Conservation (phyloP, 2,888 invertebrate species). For the Mantis religiosa region DNA sequence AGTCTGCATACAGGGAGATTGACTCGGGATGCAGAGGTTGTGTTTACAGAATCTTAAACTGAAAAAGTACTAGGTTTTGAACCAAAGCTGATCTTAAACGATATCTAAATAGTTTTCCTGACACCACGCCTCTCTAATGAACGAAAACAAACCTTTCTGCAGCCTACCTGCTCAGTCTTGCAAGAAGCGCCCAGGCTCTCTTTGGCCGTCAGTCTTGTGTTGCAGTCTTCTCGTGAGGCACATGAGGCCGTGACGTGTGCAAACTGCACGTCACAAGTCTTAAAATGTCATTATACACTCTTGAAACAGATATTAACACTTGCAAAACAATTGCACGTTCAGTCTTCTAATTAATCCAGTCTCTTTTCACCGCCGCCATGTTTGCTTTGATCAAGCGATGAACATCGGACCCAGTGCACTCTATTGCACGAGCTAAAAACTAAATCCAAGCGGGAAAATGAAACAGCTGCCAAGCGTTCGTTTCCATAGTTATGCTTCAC, state of each 20-base stretch:
- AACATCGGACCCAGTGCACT: neutral
- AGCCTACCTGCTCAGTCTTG: conserved; percentile 34
- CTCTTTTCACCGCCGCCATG: conserved; percentile 19
- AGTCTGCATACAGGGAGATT: neutral
- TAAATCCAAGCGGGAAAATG: neutral
- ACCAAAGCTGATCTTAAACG: neutral
- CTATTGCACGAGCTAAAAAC: neutral
- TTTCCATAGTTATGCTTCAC: too few species aligned
- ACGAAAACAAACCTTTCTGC: conserved; percentile 13
- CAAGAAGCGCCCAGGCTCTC: conserved; percentile 25
- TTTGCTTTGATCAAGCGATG: conserved; percentile 16
- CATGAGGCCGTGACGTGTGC: conserved; percentile 28
- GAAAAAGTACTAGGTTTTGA: neutral
- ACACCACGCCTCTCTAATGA: conserved; percentile 23
- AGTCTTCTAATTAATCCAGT: conserved; percentile 24
- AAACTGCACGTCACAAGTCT: conserved; percentile 26
- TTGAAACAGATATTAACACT: conserved; percentile 21
- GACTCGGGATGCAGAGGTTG: neutral
- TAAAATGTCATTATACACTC: conserved; percentile 19
- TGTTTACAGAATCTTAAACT: neutral
- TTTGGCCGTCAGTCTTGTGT: conserved; percentile 35
- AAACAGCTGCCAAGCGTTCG: neutral
- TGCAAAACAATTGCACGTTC: conserved; percentile 21
- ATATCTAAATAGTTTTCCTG: neutral
- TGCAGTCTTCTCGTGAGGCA: conserved; percentile 36